Base-by-base conservation (phyloP, 2,113 vertebrate species). In the Cololabis saira region DNA sequence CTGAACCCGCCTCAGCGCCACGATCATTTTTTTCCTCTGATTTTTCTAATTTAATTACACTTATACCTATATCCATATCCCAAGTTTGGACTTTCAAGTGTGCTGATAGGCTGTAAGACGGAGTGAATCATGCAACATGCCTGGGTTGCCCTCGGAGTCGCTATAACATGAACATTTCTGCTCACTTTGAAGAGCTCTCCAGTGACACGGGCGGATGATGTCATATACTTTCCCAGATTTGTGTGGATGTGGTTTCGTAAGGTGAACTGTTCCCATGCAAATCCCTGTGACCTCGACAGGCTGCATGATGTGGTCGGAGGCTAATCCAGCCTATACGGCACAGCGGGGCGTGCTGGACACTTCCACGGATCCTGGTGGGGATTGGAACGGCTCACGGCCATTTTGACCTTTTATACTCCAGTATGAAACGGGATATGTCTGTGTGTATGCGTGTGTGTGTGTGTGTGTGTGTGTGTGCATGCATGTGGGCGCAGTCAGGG, bases 101-200 rank as follows among this genome's bases (percentile, higher is more conserved):
- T 77, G 71, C 56, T 74, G 65, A 72, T 53, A 79, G 67, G 17
- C 19, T 15, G 51, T 40, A 58, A 67, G 72, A 55, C 6, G 1
- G 24, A 74, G 22, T 52, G 75, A 71, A 62, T 69, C 68, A 60
- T 22, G 40, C 73, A 47, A 27, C 24, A 64, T 33, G 67, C 76
- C 81, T 68, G 61, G 63, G 75, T 86, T 71, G 68, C 70, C 77
- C 82, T 80, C 53, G 61, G 4, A 3, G 58, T 48, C 64, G 17
- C 69, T 48, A 18, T 17, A 61, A 63, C 74, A 49, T 47, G 55
- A 74, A 77, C 55, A 59, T 47, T 79, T 74, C 71, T 1, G 74
- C 68, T 66, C 30, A 68, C 90, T 91, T 91, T 90, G 88, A 89
- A 89, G 86, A 67, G 72, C 68, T 90, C 90, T 91, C 88, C 47